phyloP scores from a whole-genome alignment of 2,888 invertebrate genomes.

The Himalopsyche tibetana region DNA sequence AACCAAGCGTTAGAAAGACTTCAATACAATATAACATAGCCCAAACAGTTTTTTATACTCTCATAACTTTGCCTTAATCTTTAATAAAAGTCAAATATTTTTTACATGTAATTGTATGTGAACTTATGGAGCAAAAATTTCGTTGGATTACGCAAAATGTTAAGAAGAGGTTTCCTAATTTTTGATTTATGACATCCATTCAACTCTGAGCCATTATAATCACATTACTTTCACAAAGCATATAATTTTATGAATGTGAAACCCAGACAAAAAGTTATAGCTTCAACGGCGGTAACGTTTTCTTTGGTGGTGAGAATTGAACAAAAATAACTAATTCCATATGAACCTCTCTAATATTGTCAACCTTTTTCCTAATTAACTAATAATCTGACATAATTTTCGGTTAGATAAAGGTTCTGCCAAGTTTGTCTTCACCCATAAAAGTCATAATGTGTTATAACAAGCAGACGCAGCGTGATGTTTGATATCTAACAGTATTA shows the following conservation, averaged over 20 bases:
- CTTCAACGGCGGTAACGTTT: neutral
- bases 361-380: constrained; percentile 11
- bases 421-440: neutral
- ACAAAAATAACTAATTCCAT: constrained; percentile 20
- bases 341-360: constrained; percentile 20
- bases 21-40: constrained; percentile 8
- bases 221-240: constrained; percentile 52
- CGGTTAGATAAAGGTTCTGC: neutral
- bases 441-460: neutral
- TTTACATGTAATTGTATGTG: constrained; percentile 40
- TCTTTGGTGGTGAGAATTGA: constrained; percentile 15
- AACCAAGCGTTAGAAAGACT: constrained; percentile 16
- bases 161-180: constrained; percentile 38
- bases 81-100: constrained; percentile 42
- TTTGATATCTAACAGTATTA: too few relatives aligned
- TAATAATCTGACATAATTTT: neutral
- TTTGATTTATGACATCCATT: constrained; percentile 55
- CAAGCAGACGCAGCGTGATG: too few relatives aligned
- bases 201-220: constrained; percentile 53
- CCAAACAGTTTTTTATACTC: neutral
- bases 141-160: constrained; percentile 38
- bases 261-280: constrained; percentile 24
- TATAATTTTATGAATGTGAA: constrained; percentile 38
- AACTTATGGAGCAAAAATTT: constrained; percentile 32
- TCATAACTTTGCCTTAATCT: constrained; percentile 35